phyloP scores from a whole-genome alignment of 2,888 invertebrate genomes.

The Eubasilissa splendida region DNA sequence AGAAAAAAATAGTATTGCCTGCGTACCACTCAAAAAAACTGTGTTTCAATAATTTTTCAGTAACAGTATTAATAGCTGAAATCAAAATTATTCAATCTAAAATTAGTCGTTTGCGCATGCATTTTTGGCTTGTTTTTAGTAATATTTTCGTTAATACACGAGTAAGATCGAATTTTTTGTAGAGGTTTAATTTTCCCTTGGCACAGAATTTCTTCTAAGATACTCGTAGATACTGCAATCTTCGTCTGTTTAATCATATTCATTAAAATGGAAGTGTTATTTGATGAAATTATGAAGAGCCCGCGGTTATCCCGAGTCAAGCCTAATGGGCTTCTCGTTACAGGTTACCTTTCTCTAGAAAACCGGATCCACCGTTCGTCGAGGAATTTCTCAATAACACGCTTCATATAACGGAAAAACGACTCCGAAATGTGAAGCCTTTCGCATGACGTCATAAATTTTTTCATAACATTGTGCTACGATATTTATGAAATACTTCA shows the following conservation, averaged over 20 bases:
- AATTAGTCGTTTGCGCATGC: too few relatives aligned
- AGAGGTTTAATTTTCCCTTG: too few relatives aligned
- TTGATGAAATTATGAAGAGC: slow-evolving; percentile 56
- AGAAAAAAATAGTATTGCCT: too few relatives aligned
- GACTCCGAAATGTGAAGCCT: slow-evolving; percentile 32
- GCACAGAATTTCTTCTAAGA: too few relatives aligned
- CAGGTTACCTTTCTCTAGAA: slow-evolving; percentile 42
- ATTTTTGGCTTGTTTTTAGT: too few relatives aligned
- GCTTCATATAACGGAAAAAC: slow-evolving; percentile 53
- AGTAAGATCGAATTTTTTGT: too few relatives aligned
- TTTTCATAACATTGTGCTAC: slow-evolving; percentile 5
- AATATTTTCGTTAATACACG: too few relatives aligned
- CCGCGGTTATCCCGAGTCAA: slow-evolving; percentile 45
- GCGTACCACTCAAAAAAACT: too few relatives aligned
- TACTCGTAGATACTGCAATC: slow-evolving; percentile 27
- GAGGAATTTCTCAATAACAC: slow-evolving; percentile 56
- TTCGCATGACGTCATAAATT: slow-evolving; percentile 1
- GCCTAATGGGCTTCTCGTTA: slow-evolving; percentile 30
- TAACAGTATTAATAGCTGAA: too few relatives aligned
- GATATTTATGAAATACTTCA: neutral
- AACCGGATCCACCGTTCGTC: slow-evolving; percentile 37
- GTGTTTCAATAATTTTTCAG: too few relatives aligned
- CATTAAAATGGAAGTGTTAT: slow-evolving; percentile 57
- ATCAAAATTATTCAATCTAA: too few relatives aligned
- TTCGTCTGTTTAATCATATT: slow-evolving; percentile 47